Evolutionary conservation across 2,113 vertebrate genomes (phyloP).

Genomic region (Ophiodon elongatus): DNA sequence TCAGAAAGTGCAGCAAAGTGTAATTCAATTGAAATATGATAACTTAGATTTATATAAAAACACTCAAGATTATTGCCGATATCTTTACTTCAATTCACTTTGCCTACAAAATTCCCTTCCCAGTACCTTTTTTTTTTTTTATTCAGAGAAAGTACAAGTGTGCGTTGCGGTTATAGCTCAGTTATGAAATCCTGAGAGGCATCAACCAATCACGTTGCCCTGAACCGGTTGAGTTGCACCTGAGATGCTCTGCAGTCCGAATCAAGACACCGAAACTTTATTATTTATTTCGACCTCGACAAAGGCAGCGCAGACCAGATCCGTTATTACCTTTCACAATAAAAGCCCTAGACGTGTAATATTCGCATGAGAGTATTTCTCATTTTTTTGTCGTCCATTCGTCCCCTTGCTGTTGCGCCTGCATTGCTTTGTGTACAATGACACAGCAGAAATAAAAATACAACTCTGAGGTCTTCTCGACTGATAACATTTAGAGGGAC

Average conservation of each 20-base stretch:
- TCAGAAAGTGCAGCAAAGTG: background rate
- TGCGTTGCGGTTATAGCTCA: background rate
- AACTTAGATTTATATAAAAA: background rate
- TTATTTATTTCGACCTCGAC: too few relatives aligned
- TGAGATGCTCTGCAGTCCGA: too few relatives aligned
- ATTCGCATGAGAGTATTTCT: too few relatives aligned
- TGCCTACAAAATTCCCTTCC: background rate
- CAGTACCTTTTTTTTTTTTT: too few relatives aligned
- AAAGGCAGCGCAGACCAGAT: too few relatives aligned
- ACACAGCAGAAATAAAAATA: background rate
- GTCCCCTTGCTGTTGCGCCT: too few relatives aligned
- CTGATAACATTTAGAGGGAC: background rate
- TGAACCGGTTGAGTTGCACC: too few relatives aligned
- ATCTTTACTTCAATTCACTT: background rate
- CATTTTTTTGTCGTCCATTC: too few relatives aligned
- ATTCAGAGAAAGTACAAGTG: slow-evolving; percentile 1
- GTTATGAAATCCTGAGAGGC: background rate
- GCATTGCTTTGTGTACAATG: background rate
- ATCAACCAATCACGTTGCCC: too few relatives aligned
- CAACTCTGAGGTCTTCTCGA: background rate
- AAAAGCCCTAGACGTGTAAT: too few relatives aligned
- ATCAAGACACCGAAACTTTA: too few relatives aligned
- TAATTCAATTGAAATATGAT: background rate
- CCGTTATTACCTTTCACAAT: background rate
- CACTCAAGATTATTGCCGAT: background rate